Evolutionary conservation across 2,797 vertebrate species (phyloP).

Genomic region (Pachyuromys duprasi): DNA sequence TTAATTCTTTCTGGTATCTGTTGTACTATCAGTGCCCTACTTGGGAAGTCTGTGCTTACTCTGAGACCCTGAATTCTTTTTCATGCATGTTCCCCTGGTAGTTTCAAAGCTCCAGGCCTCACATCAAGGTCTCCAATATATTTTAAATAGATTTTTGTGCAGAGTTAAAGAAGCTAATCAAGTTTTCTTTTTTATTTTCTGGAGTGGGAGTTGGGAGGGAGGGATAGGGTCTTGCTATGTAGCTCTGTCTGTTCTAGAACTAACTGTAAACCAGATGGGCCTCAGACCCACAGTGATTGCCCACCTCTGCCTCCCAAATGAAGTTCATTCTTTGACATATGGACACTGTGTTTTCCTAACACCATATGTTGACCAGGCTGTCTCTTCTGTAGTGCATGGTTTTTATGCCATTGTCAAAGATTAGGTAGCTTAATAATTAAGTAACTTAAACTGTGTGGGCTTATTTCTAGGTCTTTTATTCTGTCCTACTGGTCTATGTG

Average conservation of each 20-base stretch:
- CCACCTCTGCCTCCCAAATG: background rate
- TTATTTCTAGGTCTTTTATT: background rate
- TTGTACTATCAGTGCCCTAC: background rate
- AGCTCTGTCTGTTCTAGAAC: background rate
- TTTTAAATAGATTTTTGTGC: background rate
- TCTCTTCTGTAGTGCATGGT: background rate
- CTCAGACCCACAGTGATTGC: background rate
- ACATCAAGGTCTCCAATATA: background rate
- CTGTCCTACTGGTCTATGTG: background rate
- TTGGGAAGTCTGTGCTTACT: background rate
- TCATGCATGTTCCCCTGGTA: background rate
- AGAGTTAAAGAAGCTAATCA: background rate
- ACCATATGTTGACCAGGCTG: background rate
- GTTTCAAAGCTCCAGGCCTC: background rate
- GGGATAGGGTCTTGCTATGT: background rate
- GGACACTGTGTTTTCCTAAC: background rate
- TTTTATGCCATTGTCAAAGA: background rate
- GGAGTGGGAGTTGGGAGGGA: background rate
- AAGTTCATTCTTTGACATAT: background rate
- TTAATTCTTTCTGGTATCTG: background rate
- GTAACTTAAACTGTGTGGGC: background rate
- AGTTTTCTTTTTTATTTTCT: background rate
- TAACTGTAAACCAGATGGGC: background rate
- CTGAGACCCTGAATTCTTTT: background rate
- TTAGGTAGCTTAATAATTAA: background rate